Base-by-base conservation (phyloP, 2,888 invertebrate species). In the Chromoteleia sp. region DNA sequence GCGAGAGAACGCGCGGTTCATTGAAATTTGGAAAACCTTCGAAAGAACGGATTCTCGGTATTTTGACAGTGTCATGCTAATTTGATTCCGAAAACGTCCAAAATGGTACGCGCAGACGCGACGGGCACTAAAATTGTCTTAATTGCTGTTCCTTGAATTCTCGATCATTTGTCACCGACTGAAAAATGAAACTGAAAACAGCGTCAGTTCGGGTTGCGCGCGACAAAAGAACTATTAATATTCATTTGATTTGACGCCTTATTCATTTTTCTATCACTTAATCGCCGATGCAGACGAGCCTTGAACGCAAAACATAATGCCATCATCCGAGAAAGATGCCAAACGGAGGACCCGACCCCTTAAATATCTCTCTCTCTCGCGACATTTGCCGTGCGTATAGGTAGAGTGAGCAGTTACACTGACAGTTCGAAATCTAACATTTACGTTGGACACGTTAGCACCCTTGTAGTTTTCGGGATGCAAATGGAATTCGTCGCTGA, bases 221-320 rank as follows among this genome's bases (percentile, higher is more conserved):
- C 21, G 68, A 45, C 56, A 25, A 54, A 54, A 58, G 56, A 4
- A 74, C 67, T 12, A 77, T 70, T 68, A 70, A 70, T 77, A 63
- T 70, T 77, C 77, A 77, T 78, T 78, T 48, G 59, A 65, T 71
- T 71, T 33, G 71, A 71, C 71, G 70, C 59, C 50, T 43, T n/a
- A 19, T 67, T 65, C 52, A 59, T 79, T 71, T 70, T 70, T 59
- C 77, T 52, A 54, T 70, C 77, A 15, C 54, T 63, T 50, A 67
- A 75, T 67, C 67, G 58, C 30, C 10, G 14, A 14, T 8, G 74
- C 74, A 74, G 74, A 74, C 74, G 29, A 58, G 50, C 59, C 29
- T 59, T 39, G 54, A 63, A 30, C 43, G 41, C 14, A 43, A 33
- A 56, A 54, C 21, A 67, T 17, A 48, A n/a, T 8, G 61, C 29